Conservation (phyloP, 2,797 vertebrate genomes). For the Oreochromis grahami region DNA sequence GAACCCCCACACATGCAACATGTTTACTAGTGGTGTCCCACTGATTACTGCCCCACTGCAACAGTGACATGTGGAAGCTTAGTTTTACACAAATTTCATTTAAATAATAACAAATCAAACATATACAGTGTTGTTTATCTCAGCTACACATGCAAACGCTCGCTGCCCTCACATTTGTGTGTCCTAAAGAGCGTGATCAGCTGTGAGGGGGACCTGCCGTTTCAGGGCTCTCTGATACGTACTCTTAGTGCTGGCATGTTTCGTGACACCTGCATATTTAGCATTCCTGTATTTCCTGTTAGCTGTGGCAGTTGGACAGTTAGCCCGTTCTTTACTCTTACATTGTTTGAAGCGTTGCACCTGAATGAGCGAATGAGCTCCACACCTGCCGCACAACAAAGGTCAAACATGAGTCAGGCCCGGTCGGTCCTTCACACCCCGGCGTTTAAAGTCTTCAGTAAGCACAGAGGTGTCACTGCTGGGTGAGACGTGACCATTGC, state of each 20-base stretch:
- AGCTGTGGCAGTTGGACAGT: neutral
- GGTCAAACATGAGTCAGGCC: neutral
- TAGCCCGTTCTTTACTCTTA: neutral
- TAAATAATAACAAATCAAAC: neutral
- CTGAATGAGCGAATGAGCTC: neutral
- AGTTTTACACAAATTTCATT: too few relatives aligned
- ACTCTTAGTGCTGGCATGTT: neutral
- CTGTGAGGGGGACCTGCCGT: neutral
- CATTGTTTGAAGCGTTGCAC: neutral
- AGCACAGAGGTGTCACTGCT: neutral
- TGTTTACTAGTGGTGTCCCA: neutral
- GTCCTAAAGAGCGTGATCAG: too few relatives aligned
- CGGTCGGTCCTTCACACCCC: neutral
- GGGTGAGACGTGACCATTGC: neutral
- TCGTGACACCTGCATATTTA: neutral
- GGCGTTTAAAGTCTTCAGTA: neutral
- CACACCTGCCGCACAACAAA: constrained; percentile 4
- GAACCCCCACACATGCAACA: neutral
- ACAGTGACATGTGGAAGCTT: neutral
- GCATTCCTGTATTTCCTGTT: neutral
- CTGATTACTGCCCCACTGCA: neutral
- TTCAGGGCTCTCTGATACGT: neutral
- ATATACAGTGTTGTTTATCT: neutral
- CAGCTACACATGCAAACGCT: neutral
- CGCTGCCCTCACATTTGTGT: neutral